Percentiles rank a stretch among this genome's conserved stretches.
Evolutionary conservation across 2,797 vertebrate genomes (phyloP).

Genomic region (Phylloscopus collybita): DNA sequence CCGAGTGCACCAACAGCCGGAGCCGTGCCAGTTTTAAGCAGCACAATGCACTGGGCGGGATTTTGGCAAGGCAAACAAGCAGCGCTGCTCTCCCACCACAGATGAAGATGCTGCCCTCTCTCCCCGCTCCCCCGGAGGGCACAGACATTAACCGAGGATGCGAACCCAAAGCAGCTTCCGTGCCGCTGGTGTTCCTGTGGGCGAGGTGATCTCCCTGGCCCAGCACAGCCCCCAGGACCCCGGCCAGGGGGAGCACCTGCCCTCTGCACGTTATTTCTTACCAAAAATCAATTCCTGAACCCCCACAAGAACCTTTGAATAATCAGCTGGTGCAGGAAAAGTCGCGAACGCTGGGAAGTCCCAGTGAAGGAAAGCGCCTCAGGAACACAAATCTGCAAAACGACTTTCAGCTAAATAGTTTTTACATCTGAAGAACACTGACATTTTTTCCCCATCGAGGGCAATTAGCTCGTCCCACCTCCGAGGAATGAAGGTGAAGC

Average conservation of each 20-base stretch:
- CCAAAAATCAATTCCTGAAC: neutral
- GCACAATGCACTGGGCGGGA: rapidly evolving
- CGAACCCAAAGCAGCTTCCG: rapidly evolving
- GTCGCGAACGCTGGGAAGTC: rapidly evolving
- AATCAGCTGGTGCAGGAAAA: neutral
- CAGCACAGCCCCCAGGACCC: neutral
- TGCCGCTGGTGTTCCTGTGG: rapidly evolving
- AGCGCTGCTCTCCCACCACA: neutral
- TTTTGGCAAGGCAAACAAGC: neutral
- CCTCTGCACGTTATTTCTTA: neutral
- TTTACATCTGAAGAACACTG: neutral
- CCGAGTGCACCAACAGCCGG: rapidly evolving
- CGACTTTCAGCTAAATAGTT: neutral
- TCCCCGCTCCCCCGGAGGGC: neutral
- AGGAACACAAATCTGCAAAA: neutral
- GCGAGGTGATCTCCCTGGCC: neutral
- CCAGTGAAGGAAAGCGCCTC: neutral
- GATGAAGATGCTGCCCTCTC: rapidly evolving
- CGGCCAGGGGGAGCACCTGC: rapidly evolving
- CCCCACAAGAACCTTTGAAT: neutral
- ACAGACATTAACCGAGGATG: rapidly evolving
- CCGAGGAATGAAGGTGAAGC: rapidly evolving
- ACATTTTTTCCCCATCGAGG: neutral
- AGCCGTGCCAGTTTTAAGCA: neutral
- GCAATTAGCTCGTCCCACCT: neutral